phyloP scores from a whole-genome alignment of 2,888 invertebrate genomes.

The Mactromeris polynyma region DNA sequence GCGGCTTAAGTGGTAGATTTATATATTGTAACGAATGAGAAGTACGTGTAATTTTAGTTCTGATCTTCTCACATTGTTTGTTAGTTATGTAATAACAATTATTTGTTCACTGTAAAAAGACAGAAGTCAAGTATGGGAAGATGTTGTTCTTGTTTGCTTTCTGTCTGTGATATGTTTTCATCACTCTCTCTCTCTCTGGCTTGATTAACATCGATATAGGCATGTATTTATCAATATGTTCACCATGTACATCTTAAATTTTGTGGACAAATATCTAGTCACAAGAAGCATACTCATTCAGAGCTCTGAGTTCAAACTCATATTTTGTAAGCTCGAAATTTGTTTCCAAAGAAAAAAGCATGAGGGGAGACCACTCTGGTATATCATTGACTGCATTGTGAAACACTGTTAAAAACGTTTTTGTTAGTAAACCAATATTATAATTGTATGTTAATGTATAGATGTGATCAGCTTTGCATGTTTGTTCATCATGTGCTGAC shows the following conservation, averaged over 20 bases:
- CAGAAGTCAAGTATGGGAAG: background rate
- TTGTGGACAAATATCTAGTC: background rate
- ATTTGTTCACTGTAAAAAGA: background rate
- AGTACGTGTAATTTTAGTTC: too few relatives aligned
- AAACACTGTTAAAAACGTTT: background rate
- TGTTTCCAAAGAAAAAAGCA: background rate
- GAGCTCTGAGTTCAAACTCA: background rate
- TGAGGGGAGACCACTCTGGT: background rate
- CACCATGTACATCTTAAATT: background rate
- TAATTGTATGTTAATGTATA: background rate
- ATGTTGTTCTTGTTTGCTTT: background rate
- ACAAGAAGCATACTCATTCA: background rate
- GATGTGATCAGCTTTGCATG: too few relatives aligned
- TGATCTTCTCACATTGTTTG: too few relatives aligned
- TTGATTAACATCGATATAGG: conserved; percentile 41
- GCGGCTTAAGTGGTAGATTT: too few relatives aligned
- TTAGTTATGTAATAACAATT: too few relatives aligned
- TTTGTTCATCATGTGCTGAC: too few relatives aligned
- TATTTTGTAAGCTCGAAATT: background rate
- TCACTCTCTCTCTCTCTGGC: conserved; percentile 51
- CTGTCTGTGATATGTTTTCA: background rate
- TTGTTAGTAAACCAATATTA: background rate
- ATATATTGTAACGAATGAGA: too few relatives aligned
- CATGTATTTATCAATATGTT: conserved; percentile 63
- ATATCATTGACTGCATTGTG: background rate